These are phyloP conservation scores for Habropoda laboriosa DNA, from an alignment of 1,140 invertebrate species.

Conservation along the genomic window DNA sequence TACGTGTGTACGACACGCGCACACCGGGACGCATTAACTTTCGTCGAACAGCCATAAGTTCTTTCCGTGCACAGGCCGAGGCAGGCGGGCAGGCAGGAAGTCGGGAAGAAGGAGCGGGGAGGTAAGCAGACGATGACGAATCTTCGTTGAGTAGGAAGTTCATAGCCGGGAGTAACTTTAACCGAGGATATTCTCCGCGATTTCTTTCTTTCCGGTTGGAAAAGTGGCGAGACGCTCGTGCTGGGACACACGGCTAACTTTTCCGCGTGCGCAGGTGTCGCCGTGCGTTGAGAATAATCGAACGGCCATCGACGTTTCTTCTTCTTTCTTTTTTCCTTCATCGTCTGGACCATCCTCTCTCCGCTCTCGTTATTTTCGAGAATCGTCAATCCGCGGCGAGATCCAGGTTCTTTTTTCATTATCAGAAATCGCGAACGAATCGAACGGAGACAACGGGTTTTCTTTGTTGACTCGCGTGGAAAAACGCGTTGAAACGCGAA, in stretches of 20 bases:
- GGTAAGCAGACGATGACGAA: conserved; percentile 60
- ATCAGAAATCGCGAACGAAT: no score
- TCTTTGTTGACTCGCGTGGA: no score
- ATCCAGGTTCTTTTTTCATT: no score
- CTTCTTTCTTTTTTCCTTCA: no score
- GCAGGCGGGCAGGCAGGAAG: neutral
- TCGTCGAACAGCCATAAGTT: conserved; percentile 52
- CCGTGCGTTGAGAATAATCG: conserved; percentile 45
- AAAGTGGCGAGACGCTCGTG: conserved; percentile 32
- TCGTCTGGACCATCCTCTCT: neutral
- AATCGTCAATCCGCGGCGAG: no score
- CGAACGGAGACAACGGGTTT: no score
- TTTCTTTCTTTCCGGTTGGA: conserved; percentile 49
- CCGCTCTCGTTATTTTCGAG: no score
- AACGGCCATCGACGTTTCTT: conserved; percentile 29
- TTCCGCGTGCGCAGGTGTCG: conserved; percentile 58
- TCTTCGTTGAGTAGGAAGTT: conserved; percentile 63
- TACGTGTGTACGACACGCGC: neutral
- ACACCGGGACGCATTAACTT: conserved; percentile 12
- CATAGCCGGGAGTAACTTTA: conserved; percentile 57
- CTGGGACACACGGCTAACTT: conserved; percentile 56
- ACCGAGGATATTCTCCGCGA: conserved; percentile 56
- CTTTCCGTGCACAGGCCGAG: conserved; percentile 19
- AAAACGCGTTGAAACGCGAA: no score
- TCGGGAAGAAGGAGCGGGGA: conserved; percentile 18